Evolutionary conservation across 1,140 invertebrate genomes (phyloP), one percentile per base, ranked within the genome.

Genomic region (Amyelois transitella): DNA sequence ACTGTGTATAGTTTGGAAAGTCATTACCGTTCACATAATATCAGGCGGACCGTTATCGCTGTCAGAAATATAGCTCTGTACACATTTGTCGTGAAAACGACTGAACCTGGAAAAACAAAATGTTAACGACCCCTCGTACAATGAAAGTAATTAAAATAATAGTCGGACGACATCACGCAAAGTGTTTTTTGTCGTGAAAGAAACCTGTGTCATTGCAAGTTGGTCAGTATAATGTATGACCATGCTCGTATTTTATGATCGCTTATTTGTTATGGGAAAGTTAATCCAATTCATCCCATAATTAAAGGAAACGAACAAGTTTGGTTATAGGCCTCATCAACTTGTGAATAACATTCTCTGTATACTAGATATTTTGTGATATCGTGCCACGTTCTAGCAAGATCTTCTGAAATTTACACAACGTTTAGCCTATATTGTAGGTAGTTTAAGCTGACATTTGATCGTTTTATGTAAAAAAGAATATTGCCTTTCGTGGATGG

Each of bases 111-210:
- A 75, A 74, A 70, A 63, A 72, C 62, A 59, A 69, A 75, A 72
- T 66, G 63, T 60, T 69, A 81, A 75, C 78, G 67, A 75, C 71
- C 71, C 64, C 60, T 48, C 66, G 55, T 71, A 77, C 77, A 79
- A 73, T 75, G 72, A 76, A 80, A 75, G 74, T 83, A 83, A 86
- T 86, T 83, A 86, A 86, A 86, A 83, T 81, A 83, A 83, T 83
- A 81, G 77, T 77, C 66, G 55, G 60, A 67, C 68, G 62, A 75
- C 74, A 72, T 77, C 82, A 86, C 78, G 82, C 80, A 53, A 86
- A 70, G 67, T 72, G 61, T 51, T 81, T 77, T 70, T 63, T 66
- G 65, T 57, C 63, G 66, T 66, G 70, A 70, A 74, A 68, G 55
- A 71, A 69, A 65, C 57, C 55, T 61, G 62, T 62, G 50, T 66